phyloP scores from a whole-genome alignment of 2,113 vertebrate species.

The Pardalotus punctatus region DNA sequence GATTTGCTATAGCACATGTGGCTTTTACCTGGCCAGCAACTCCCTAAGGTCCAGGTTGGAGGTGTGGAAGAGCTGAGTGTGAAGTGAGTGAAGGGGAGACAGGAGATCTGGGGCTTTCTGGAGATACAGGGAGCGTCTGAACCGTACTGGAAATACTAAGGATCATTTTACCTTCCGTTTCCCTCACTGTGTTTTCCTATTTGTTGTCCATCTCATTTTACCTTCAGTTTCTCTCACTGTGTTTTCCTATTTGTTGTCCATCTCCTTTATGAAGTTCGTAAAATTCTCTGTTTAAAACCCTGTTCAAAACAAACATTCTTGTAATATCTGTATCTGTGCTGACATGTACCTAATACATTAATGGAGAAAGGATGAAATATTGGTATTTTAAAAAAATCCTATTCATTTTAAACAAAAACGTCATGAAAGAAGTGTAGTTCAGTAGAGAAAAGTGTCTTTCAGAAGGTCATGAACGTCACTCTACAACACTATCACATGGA shows the following conservation, averaged over 20 bases:
- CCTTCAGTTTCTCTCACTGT: background rate
- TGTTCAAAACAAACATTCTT: background rate
- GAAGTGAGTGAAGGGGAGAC: background rate
- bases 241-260: background rate
- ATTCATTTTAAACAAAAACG: background rate
- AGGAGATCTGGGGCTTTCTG: background rate
- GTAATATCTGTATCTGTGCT: background rate
- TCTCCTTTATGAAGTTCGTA: slow-evolving; percentile 27
- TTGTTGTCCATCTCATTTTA: slow-evolving; percentile 8
- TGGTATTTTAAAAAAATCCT: background rate
- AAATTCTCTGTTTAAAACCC: slow-evolving; percentile 15
- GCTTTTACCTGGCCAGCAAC: background rate
- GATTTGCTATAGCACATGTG: accelerated
- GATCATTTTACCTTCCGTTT: background rate
- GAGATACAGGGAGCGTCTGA: background rate
- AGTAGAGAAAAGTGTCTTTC: background rate
- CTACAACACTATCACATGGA: background rate
- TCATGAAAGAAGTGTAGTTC: background rate
- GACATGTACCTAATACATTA: background rate
- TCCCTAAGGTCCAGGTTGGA: background rate
- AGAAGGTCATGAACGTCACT: background rate
- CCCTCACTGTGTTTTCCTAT: background rate
- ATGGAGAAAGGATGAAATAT: background rate
- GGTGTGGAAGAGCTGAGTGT: background rate
- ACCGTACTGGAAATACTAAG: background rate